Evolutionary conservation across 2,888 invertebrate species (phyloP), one percentile per base, ranked within the genome.

Genomic region (Cheilosia grossa): DNA sequence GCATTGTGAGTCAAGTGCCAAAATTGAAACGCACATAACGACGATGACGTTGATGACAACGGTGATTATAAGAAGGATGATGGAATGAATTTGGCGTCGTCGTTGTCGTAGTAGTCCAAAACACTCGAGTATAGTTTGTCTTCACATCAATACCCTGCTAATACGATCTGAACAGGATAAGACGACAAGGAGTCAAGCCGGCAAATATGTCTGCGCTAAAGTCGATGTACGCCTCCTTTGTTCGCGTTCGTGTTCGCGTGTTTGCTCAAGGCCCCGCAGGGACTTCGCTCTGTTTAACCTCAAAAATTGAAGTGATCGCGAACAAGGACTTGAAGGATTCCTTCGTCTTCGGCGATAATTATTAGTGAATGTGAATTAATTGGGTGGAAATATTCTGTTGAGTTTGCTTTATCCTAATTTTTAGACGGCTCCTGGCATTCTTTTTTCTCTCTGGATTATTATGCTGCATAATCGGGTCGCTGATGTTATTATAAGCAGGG

Each of bases 61-160:
- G 37, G 40, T n/a, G 64, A 17, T 69, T 49, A 59, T 37, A 27
- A 9, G 4, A 21, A 47, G 21, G 69, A 58, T 59, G 58, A 75
- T 58, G 63, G 56, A 74, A 75, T 63, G 69, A 58, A 69, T 70
- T 81, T 81, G 67, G 69, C 75, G 63, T 64, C 64, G 44, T 61
- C 75, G 37, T 54, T 61, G 53, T 80, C 63, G 72, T 54, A 15
- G 69, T 47, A 40, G 53, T 67, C 72, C 63, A 61, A 78, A 61
- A 78, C 82, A 78, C 82, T 82, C 82, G 82, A 79, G 73, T 79
- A 73, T 58, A 79, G 77, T 82, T 82, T 80, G 83, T 75, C 80
- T 70, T 80, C 83, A 80, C 80, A 80, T 83, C 83, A 83, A 74
- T 80, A 64, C 78, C 54, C 33, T 30, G 69, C 81, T 79, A 80